phyloP scores from a whole-genome alignment of 2,797 vertebrate species.

The Pangasius sanitwongsei region DNA sequence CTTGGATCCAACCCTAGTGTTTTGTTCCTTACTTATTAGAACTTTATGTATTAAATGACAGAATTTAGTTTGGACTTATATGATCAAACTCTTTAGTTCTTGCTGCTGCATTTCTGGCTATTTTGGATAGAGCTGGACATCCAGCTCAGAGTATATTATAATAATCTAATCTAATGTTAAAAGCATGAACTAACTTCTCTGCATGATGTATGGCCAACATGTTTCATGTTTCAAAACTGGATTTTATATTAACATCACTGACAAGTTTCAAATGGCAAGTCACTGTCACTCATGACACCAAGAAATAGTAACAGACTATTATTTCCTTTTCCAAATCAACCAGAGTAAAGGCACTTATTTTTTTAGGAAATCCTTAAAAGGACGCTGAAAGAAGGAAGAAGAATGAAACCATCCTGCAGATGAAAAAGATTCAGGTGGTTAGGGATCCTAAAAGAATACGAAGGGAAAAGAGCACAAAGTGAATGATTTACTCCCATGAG shows the following conservation, averaged over 20 bases:
- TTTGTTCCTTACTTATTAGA: background rate
- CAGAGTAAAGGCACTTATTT: background rate
- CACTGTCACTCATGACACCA: background rate
- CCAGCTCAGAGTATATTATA: background rate
- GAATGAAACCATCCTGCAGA: background rate
- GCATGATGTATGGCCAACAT: background rate
- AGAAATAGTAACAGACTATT: background rate
- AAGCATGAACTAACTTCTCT: background rate
- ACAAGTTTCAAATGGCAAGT: background rate
- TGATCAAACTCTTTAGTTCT: background rate
- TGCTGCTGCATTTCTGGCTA: too few relatives aligned
- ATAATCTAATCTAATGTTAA: background rate
- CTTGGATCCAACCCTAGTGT: background rate
- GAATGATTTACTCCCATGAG: background rate
- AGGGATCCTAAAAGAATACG: background rate
- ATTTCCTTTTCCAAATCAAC: background rate
- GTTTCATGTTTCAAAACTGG: background rate
- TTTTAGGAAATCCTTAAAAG: background rate
- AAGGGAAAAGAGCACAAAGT: background rate
- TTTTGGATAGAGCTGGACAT: background rate
- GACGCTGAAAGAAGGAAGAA: background rate
- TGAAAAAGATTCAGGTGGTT: background rate
- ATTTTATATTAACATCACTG: background rate
- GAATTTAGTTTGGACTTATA: background rate
- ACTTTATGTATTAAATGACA: background rate